Conservation (phyloP, 2,888 invertebrate genomes). For the Neocrepidodera transversa region DNA sequence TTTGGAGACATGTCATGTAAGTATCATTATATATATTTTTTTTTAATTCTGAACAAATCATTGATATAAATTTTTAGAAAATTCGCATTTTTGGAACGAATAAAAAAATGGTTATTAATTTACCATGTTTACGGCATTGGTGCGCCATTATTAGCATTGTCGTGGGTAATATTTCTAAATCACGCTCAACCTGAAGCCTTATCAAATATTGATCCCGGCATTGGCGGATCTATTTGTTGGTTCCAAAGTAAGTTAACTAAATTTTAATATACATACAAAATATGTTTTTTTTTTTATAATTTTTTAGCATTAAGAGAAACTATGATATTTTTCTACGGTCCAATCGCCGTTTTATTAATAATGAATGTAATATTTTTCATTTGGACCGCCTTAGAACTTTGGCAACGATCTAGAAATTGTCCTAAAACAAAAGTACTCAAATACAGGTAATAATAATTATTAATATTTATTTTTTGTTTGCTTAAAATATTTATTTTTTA, state of each 20-base stretch:
- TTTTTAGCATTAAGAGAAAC: conserved; percentile 64
- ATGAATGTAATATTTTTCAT: conserved; percentile 67
- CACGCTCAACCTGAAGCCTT: conserved; percentile 47
- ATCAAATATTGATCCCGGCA: conserved; percentile 43
- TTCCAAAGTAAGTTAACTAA: conserved; percentile 64
- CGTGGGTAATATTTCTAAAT: conserved; percentile 64
- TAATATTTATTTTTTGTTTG: neutral
- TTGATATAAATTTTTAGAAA: conserved; percentile 43
- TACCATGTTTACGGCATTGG: conserved; percentile 71
- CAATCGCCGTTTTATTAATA: conserved; percentile 66
- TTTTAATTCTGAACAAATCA: neutral
- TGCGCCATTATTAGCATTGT: conserved; percentile 63
- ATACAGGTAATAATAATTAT: conserved; percentile 61
- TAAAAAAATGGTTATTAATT: conserved; percentile 63
- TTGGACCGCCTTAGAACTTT: conserved; percentile 66
- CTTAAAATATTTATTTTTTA: conserved; percentile 51
- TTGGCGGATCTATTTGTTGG: conserved; percentile 70
- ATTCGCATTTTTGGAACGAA: conserved; percentile 59
- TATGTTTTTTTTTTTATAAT: neutral
- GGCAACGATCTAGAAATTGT: conserved; percentile 64
- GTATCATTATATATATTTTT: conserved; percentile 51
- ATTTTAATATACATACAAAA: neutral
- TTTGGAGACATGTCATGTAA: conserved; percentile 72
- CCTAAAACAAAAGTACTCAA: conserved; percentile 64
- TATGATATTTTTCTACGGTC: conserved; percentile 74